These are phyloP conservation scores for Nymphalis io DNA, from an alignment of 1,140 invertebrate species.

Conservation along the genomic window DNA sequence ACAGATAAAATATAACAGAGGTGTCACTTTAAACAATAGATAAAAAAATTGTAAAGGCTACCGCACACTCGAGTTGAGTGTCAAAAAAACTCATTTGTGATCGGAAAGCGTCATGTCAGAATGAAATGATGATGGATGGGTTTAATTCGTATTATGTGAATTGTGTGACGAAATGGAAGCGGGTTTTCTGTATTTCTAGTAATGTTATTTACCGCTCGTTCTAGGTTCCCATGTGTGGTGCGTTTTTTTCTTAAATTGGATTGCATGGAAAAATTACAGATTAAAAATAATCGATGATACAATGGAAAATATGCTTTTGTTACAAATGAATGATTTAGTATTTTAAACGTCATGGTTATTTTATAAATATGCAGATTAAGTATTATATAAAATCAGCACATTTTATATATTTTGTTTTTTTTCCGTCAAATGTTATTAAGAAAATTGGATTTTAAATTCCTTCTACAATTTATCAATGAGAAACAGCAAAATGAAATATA, in stretches of 20 bases:
- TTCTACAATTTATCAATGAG: no score
- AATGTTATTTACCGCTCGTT: slow-evolving; percentile 33
- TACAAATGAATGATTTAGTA: not conserved
- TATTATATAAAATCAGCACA: no score
- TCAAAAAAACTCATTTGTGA: slow-evolving; percentile 52
- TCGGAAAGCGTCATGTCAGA: slow-evolving; percentile 47
- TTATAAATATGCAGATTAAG: no score
- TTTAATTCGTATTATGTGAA: slow-evolving; percentile 45
- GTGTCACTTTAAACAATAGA: slow-evolving; percentile 41
- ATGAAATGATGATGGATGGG: slow-evolving; percentile 57
- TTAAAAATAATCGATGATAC: slow-evolving; percentile 4
- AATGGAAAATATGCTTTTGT: not conserved
- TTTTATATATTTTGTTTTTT: no score
- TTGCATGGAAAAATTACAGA: slow-evolving; percentile 12
- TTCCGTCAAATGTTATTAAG: no score
- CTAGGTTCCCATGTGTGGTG: slow-evolving; percentile 14
- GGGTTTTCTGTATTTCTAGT: slow-evolving; percentile 36
- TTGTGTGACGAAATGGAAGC: slow-evolving; percentile 47
- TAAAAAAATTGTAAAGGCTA: slow-evolving; percentile 42
- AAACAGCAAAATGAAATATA: no score
- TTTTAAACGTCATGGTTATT: not conserved
- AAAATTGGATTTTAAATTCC: no score
- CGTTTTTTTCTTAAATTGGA: slow-evolving; percentile 5
- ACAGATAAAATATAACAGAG: slow-evolving; percentile 35
- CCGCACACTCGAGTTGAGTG: slow-evolving; percentile 41